Evolutionary conservation across 2,888 invertebrate genomes (phyloP), one percentile per base, ranked within the genome.

Genomic region (Dolichomitus sp.): DNA sequence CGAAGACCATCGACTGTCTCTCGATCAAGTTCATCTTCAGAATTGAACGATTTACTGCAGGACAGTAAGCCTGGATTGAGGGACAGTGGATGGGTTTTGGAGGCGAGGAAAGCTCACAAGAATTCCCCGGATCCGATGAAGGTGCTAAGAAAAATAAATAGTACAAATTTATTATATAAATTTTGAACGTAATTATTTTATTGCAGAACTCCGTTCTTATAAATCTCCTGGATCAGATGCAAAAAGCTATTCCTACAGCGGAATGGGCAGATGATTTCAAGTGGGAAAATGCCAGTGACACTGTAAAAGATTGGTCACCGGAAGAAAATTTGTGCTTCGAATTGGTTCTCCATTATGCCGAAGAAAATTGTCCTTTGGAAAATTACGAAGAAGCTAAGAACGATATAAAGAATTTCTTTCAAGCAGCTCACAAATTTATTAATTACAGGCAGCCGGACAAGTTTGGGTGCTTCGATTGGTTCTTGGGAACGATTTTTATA

Each of bases 401-500:
- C 7, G 85, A 90, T 74, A 87, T 93, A 30, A 91, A 91, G 87
- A 65, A 84, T 37, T 92, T 93, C 81, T 91, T 93, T 42, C 88
- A 88, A 78, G 86, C 85, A 7, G 83, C 90, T 4, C 91, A 92
- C 9, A 80, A 83, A 63, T 93, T 90, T 68, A 91, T 93, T 78
- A 89, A 89, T 9, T 91, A 91, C 30, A 83, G 88, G 4, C 91
- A 89, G 75, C 82, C 88, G 45, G 78, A 77, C 2, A 84, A 87
- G 63, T 93, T 90, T 70, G 86, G 91, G 48, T 89, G 90, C 17
- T 93, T 93, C 74, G 93, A 93, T 73, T 93, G 93, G 93, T 93
- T 93, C 79, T 81, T 93, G 19, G 88, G 92, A 12, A 92, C 92
- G n/a, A 83, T 93, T 3, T 93, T 93, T 66, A 85, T 93, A 27